Evolutionary conservation across 1,140 invertebrate species (phyloP).

Genomic region (Theocolax elegans): DNA sequence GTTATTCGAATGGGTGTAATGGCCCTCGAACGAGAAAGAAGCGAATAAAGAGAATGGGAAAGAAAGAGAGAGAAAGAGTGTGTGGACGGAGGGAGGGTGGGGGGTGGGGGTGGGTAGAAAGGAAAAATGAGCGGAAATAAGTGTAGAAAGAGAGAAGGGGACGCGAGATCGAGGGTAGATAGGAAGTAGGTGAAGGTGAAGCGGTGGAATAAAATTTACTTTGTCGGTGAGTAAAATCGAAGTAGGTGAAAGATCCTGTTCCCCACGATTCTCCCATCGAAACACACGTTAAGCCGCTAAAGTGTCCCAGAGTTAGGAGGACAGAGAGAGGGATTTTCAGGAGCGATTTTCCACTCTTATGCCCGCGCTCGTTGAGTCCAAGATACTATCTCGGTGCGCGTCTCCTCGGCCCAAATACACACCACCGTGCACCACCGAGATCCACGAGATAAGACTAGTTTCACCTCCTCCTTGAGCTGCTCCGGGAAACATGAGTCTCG

Average conservation of each 20-base stretch:
- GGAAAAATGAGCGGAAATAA: not conserved
- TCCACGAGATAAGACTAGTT: slow-evolving; percentile 36
- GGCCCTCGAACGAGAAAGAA: slow-evolving; percentile 18
- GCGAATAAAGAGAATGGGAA: slow-evolving; percentile 4
- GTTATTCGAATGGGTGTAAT: slow-evolving; percentile 31
- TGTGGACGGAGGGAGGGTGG: too few species aligned
- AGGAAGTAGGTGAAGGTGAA: slow-evolving; percentile 34
- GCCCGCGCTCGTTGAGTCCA: not conserved
- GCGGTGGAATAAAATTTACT: slow-evolving; percentile 38
- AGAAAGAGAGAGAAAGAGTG: slow-evolving; percentile 1
- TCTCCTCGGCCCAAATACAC: slow-evolving; percentile 9
- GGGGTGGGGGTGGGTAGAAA: too few species aligned
- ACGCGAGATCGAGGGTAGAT: slow-evolving; percentile 25
- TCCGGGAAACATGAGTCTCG: slow-evolving; percentile 26
- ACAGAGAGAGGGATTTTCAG: slow-evolving; percentile 42
- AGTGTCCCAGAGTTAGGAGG: slow-evolving; percentile 13
- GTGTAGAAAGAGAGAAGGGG: not conserved
- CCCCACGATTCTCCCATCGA: not conserved
- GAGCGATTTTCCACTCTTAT: slow-evolving; percentile 48
- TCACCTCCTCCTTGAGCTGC: slow-evolving; percentile 14
- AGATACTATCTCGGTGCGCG: slow-evolving; percentile 11
- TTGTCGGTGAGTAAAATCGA: slow-evolving; percentile 30
- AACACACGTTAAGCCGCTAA: slow-evolving; percentile 3
- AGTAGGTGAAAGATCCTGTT: slow-evolving; percentile 9
- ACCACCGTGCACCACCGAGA: not conserved